These are phyloP conservation scores for Himalopsyche kuldschensis DNA, from an alignment of 2,888 invertebrate genomes.

Conservation along the genomic window DNA sequence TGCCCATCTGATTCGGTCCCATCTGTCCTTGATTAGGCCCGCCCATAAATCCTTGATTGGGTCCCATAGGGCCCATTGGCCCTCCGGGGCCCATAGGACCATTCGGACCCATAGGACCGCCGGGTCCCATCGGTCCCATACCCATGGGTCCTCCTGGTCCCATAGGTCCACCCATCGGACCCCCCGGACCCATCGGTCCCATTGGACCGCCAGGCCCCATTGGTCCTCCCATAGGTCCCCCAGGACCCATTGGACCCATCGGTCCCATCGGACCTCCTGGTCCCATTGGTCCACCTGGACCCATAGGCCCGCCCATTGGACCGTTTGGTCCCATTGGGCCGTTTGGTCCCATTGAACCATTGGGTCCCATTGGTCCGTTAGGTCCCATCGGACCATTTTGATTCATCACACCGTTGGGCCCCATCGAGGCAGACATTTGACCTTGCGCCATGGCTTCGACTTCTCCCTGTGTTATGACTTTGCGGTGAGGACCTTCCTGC, in stretches of 20 bases:
- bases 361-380: conserved; percentile 35
- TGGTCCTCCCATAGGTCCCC: conserved; percentile 41
- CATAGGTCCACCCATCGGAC: conserved; percentile 26
- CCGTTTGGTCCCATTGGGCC: conserved; percentile 43
- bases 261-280: conserved; percentile 40
- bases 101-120: conserved; percentile 29
- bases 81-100: neutral
- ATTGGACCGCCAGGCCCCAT: conserved; percentile 41
- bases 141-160: conserved; percentile 33
- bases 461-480: conserved; percentile 77
- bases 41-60: conserved; percentile 12
- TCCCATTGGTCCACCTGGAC: conserved; percentile 42
- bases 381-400: conserved; percentile 18
- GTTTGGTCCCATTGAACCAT: conserved; percentile 34
- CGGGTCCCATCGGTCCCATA: conserved; percentile 22
- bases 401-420: conserved; percentile 2
- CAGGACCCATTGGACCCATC: conserved; percentile 43
- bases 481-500: conserved; percentile 75
- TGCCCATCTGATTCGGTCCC: conserved; percentile 14
- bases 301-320: conserved; percentile 37
- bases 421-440: conserved; percentile 36
- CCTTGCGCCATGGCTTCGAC: conserved; percentile 67
- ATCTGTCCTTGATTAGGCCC: conserved; percentile 10
- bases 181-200: conserved; percentile 33
- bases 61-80: conserved; percentile 42